Evolutionary conservation across 2,888 invertebrate species (phyloP).

Genomic region (Corythucha ciliata): DNA sequence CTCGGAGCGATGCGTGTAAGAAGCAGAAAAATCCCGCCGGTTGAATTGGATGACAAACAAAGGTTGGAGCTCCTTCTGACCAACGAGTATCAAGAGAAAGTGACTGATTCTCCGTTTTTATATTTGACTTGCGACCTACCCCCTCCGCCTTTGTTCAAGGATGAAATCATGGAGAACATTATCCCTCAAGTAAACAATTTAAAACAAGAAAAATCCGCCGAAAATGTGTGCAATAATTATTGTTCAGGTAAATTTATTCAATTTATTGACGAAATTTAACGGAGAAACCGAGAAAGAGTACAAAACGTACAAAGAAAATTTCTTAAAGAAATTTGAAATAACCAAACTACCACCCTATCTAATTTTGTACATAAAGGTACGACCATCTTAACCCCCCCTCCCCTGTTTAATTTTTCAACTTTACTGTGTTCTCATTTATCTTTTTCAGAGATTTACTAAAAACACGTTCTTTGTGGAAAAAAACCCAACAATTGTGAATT

Average conservation of each 20-base stretch:
- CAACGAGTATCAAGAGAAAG: conserved; percentile 78
- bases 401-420: background rate
- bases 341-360: conserved; percentile 86
- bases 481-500: conserved; percentile 99
- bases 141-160: conserved; percentile 92
- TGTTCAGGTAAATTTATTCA: conserved; percentile 79
- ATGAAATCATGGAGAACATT: conserved; percentile 96
- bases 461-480: conserved; percentile 99
- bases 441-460: conserved; percentile 77
- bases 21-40: conserved; percentile 84
- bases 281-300: conserved; percentile 93
- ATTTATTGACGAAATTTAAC: conserved; percentile 91
- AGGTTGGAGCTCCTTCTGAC: conserved; percentile 64
- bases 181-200: conserved; percentile 79
- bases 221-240: background rate
- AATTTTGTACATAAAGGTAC: conserved; percentile 83
- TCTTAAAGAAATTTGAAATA: conserved; percentile 92
- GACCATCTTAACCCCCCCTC: too few relatives aligned
- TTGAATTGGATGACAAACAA: conserved; percentile 82
- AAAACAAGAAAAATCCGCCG: too few relatives aligned
- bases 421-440: background rate
- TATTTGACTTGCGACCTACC: conserved; percentile 97
- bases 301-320: conserved; percentile 98
- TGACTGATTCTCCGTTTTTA: conserved; percentile 86
- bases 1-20: conserved; percentile 83